phyloP scores from a whole-genome alignment of 2,888 invertebrate species.

The Leptinotarsa rubiginosa region DNA sequence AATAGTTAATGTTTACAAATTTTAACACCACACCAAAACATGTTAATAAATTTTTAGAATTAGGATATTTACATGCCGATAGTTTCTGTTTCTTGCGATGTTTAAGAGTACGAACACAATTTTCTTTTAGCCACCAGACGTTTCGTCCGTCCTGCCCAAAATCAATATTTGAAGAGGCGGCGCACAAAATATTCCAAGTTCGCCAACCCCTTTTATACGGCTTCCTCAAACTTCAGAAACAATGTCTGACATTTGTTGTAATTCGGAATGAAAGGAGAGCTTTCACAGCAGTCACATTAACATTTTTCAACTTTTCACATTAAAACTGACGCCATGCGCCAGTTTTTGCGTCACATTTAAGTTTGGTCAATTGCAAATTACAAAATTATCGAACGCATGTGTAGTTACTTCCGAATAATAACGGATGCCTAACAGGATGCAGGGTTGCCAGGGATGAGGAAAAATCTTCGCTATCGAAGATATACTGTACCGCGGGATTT shows the following conservation, averaged over 20 bases:
- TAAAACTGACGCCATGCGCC: slow-evolving; percentile 58
- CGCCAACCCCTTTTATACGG: slow-evolving; percentile 35
- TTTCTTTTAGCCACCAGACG: slow-evolving; percentile 49
- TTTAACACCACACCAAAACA: slow-evolving; percentile 26
- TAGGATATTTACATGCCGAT: slow-evolving; percentile 44
- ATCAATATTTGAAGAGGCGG: slow-evolving; percentile 60
- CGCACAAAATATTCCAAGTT: slow-evolving; percentile 51
- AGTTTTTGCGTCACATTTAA: slow-evolving; percentile 57
- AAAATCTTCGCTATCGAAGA: too few species aligned
- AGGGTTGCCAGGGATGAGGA: too few species aligned
- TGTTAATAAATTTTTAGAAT: slow-evolving; percentile 35
- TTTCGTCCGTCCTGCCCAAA: slow-evolving; percentile 57
- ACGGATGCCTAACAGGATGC: neutral
- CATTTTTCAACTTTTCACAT: slow-evolving; percentile 39
- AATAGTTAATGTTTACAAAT: slow-evolving; percentile 27
- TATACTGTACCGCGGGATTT: too few species aligned
- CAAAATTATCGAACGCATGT: slow-evolving; percentile 60
- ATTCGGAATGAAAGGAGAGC: neutral
- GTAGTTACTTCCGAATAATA: slow-evolving; percentile 30
- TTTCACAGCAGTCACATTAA: slow-evolving; percentile 24
- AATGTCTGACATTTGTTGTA: slow-evolving; percentile 8
- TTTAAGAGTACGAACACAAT: slow-evolving; percentile 45
- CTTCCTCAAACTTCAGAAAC: slow-evolving; percentile 26
- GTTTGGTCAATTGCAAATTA: slow-evolving; percentile 58
- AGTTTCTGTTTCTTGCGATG: slow-evolving; percentile 40